phyloP scores from a whole-genome alignment of 2,113 vertebrate species.

The Piprites chloris region DNA sequence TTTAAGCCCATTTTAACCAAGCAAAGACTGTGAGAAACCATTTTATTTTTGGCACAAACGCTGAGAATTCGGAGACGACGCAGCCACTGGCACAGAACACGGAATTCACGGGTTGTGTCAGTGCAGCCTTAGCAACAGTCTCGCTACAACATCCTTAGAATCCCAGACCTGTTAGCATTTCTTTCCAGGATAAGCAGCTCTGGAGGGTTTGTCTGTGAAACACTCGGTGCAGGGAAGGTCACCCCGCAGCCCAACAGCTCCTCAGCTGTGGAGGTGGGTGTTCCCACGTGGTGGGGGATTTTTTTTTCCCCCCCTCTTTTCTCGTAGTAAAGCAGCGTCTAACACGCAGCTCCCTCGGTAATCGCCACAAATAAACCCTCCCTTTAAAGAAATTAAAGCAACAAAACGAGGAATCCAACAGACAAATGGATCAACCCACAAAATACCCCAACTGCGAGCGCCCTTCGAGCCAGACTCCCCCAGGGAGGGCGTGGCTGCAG shows the following conservation, averaged over 20 bases:
- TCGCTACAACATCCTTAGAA: neutral
- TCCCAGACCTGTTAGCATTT: neutral
- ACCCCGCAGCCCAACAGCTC: neutral
- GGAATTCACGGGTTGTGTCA: neutral
- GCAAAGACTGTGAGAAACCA: neutral
- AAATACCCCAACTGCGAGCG: fast-evolving
- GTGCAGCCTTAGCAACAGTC: neutral
- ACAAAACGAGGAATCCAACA: neutral
- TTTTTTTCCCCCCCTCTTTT: neutral
- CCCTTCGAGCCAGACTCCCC: fast-evolving
- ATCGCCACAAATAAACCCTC: neutral
- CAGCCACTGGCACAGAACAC: neutral
- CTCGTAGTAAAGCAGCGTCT: neutral
- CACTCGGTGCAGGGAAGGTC: neutral
- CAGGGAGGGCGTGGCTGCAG: neutral
- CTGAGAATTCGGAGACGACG: neutral
- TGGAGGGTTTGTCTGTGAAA: neutral
- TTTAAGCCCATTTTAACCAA: neutral
- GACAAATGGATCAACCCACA: neutral
- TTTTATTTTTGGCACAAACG: neutral
- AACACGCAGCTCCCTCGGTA: neutral
- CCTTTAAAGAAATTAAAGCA: neutral
- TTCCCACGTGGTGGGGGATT: neutral
- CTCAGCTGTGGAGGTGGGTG: neutral
- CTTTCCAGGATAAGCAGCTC: neutral